phyloP scores from a whole-genome alignment of 2,888 invertebrate species.

The Arenicola marina region DNA sequence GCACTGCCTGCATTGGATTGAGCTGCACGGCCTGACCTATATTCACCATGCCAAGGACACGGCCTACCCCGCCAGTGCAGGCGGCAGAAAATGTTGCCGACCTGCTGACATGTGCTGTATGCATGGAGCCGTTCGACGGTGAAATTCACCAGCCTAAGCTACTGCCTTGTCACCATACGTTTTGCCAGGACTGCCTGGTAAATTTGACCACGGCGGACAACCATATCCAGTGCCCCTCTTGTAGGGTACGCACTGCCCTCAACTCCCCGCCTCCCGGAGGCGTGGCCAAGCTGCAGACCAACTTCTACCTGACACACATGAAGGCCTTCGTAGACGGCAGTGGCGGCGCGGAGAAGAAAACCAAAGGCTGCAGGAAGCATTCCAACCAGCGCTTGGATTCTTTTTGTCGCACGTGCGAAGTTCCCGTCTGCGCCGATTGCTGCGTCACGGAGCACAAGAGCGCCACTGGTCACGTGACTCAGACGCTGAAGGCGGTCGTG shows the following conservation, averaged over 20 bases:
- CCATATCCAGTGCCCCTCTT: constrained; percentile 19
- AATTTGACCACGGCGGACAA: constrained; percentile 1
- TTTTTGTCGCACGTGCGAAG: constrained; percentile 26
- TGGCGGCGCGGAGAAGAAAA: constrained; percentile 19
- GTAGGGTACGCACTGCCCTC: constrained; percentile 15
- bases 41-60: too few species aligned
- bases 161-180: constrained; percentile 30
- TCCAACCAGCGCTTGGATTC: constrained; percentile 15
- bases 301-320: constrained; percentile 31
- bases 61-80: too few species aligned
- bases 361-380: constrained; percentile 28
- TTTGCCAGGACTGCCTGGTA: constrained; percentile 23
- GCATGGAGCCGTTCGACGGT: constrained; percentile 30
- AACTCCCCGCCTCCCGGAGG: constrained; percentile 17
- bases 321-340: constrained; percentile 40
- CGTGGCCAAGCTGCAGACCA: constrained; percentile 23
- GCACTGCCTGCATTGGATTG: too few species aligned
- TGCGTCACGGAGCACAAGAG: constrained; percentile 10
- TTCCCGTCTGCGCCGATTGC: constrained; percentile 19
- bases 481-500: background rate
- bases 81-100: too few species aligned
- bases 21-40: too few species aligned
- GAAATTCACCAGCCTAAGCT: constrained; percentile 25
- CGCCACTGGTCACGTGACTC: background rate
- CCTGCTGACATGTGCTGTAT: constrained; percentile 28